Base-by-base conservation (phyloP, 1,140 invertebrate genomes). In the Drusus annulatus region DNA sequence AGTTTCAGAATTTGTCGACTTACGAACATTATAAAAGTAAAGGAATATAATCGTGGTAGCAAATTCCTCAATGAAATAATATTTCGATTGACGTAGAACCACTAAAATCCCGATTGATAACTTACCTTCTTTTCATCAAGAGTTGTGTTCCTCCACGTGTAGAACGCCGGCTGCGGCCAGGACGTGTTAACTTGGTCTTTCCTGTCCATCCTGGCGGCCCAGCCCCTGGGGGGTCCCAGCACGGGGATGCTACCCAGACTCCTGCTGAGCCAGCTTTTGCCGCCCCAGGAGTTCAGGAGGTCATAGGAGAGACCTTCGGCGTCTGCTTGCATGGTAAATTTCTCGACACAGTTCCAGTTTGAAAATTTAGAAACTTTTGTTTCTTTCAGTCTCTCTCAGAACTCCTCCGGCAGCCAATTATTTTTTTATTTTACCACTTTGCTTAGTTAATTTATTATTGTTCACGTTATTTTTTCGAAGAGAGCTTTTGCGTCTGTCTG, bases 301-400 rank as follows among this genome's bases (percentile, higher is more conserved):
- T 65, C 62, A 28, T 65, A 28, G 16, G 62, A 65, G 25, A 65
- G 62, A n/a, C 62, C 62, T 25, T 65, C 62, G 2, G 62, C 62
- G n/a, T 65, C 62, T 16, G 62, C 23, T 15, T 28, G 62, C 62
- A 65, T 65, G 5, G 16, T 65, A 28, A 6, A 13, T 56, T 17
- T 56, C 54, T 56, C 10, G 3, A 6, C 56, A 23, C 17, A 45
- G 36, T 45, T 45, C 36, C 36, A 45, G 36, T 45, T 45, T 45
- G 36, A 45, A 45, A 45, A 45, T 45, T 45, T 45, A 7, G 36
- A 45, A 45, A 45, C 8, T 13, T 45, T 45, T 45, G 10, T 45
- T 45, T 28, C 25, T 28, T 45, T 13, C 1, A 13, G 36, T 45
- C 36, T 45, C 2, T 45, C 36, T 45, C 13, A 13, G 10, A 13